Base-by-base conservation (phyloP, 2,888 invertebrate genomes). In the Labia minor region DNA sequence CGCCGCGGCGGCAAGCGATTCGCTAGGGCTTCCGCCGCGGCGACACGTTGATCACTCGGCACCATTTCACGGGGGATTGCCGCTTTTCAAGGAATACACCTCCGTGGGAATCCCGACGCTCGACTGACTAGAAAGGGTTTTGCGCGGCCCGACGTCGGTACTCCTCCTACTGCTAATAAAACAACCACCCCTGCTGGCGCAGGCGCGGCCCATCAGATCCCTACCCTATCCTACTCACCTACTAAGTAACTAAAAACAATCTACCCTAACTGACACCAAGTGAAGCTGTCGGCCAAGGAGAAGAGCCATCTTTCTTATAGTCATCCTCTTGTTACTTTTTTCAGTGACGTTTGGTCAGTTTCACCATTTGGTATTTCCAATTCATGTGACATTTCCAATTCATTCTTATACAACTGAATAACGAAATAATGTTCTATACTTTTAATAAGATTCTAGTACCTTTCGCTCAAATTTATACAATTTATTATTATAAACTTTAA, bases 141-240 rank as follows among this genome's bases (percentile, higher is more conserved):
- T 14, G 49, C 49, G 14, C 49, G n/a, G 8, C 6, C 14, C 49
- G 8, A 4, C 49, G 49, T 3, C 49, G 49, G 2, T 14, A 14
- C 49, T 49, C 3, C 49, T 49, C 14, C 49, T 49, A 4, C 3
- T 49, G 14, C 49, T 49, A 49, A 4, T 49, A 49, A 49, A 8
- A 16, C 3, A 49, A 49, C 16, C 3, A 49, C 49, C 49, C 6
- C 49, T 14, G 6, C 16, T 49, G 16, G 49, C 49, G 49, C 49
- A 49, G 49, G n/a, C 49, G 49, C 49, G 3, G 3, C n/a, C 16
- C 49, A 49, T 8, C 4, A 4, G n/a, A n/a, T 8, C 49, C 49
- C 49, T 49, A 49, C 49, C 49, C 49, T 49, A 49, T 14, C 49
- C n/a, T 49, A 49, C 49, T 49, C 16, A 49, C 49, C 49, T 49